phyloP scores from a whole-genome alignment of 1,140 invertebrate genomes.

The Trichonephila inaurata region DNA sequence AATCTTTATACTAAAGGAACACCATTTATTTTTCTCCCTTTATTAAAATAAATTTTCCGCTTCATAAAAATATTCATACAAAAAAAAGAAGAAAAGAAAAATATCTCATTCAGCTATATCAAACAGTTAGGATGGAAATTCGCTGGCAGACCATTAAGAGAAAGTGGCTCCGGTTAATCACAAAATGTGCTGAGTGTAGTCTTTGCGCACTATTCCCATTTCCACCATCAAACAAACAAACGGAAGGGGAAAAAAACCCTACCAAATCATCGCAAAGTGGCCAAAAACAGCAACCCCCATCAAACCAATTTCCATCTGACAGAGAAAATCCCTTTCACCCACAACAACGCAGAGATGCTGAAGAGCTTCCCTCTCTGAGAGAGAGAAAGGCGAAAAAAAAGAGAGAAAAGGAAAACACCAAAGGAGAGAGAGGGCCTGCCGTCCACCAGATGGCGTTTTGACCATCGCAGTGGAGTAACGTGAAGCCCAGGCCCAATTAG shows the following conservation, averaged over 20 bases:
- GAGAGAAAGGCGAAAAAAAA: conserved; percentile 35
- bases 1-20: too few relatives aligned
- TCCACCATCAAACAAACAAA: conserved; percentile 18
- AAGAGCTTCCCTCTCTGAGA: conserved; percentile 30
- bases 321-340: conserved; percentile 74
- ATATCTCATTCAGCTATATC: background rate
- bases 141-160: background rate
- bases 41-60: too few relatives aligned
- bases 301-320: conserved; percentile 70
- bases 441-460: conserved; percentile 75
- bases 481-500: conserved; percentile 72
- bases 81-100: background rate
- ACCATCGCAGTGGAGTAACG: conserved; percentile 69
- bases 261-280: conserved; percentile 8
- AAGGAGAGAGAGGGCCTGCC: conserved; percentile 12
- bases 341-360: conserved; percentile 62
- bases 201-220: conserved; percentile 5
- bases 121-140: too few relatives aligned
- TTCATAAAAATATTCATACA: background rate
- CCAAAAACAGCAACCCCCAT: conserved; percentile 28
- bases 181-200: conserved; percentile 6
- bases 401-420: conserved; percentile 27
- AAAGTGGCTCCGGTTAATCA: background rate
- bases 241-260: background rate
- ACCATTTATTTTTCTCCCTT: too few relatives aligned